Evolutionary conservation across 2,113 vertebrate genomes (phyloP), one percentile per base, ranked within the genome.

Genomic region (Australoheros scitulus): DNA sequence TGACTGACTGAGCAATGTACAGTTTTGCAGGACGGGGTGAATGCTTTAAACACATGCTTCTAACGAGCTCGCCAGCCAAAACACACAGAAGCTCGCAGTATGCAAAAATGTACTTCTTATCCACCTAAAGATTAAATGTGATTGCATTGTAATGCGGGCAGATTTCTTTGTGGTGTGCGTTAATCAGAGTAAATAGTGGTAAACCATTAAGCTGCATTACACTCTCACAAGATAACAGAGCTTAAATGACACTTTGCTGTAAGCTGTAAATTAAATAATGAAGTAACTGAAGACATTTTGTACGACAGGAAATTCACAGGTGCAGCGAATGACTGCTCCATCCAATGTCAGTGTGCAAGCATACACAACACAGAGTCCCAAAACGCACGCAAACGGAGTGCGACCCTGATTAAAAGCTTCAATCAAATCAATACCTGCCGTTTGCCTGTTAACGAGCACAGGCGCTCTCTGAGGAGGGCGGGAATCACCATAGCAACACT

Each of bases 31-130:
- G 80, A 87, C 81, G 59, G 22, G 6, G 8, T 20, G 1, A 65
- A 81, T 61, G 9, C 32, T 88, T 80, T 79, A 59, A 89, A 86
- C 61, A 80, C 57, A 70, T 61, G 78, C 22, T 36, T 24, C 24
- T 80, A 2, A 38, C 8, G 82, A 76, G 82, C 77, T 81, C 72
- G 17, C 17, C 8, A 55, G 18, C 17, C 18, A 83, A 75, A 43
- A 14, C 41, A 86, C 74, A 82, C 38, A 81, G 6, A 76, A 24
- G 70, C 24, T 68, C 47, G 29, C 2, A 7, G 17, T 32, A 6
- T 43, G 55, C 13, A 50, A 15, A 17, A 50, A 17, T 50, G 47
- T 17, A 15, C 47, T 50, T 50, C 47, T 50, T 70, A 52, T 8
- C 65, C 17, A 32, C 17, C 0, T 32, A 70, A 70, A 26, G 7